Base-by-base conservation (phyloP, 2,888 invertebrate genomes). In the Cantharis flavilabris region DNA sequence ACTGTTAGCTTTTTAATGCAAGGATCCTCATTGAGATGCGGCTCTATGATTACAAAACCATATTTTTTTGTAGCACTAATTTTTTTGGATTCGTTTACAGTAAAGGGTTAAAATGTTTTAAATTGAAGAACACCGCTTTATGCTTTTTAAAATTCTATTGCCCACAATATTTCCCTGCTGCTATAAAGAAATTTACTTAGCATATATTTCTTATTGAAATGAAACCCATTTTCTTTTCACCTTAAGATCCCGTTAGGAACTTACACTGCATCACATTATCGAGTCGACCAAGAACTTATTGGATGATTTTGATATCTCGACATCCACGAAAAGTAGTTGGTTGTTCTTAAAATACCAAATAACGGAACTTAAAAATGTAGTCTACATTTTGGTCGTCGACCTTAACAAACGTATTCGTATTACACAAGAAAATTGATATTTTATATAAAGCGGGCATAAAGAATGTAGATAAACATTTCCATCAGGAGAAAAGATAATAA, bases 351-450 rank as follows among this genome's bases (percentile, higher is more conserved):
- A 84, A 84, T 83, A 79, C 84, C 82, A 83, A 83, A 85, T 87
- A 87, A 87, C 87, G 87, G 87, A 81, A 82, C 81, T 84, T 83
- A 83, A 84, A 85, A 86, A 86, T 86, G 83, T 86, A 86, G 83
- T 86, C 86, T 84, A 87, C 83, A 86, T 87, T 86, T 86, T 86
- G 86, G 87, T 86, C 86, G 84, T 82, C 84, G 86, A 86, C 84
- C 84, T 82, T 79, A 79, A 72, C 76, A 82, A 83, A 83, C 83
- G 81, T 80, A 82, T 83, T 82, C 81, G 79, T 82, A 80, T 81
- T 83, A 80, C 79, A 79, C 81, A 76, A 81, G 82, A 80, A 81
- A 82, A 81, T 75, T 76, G 81, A 82, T 81, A 81, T 78, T 80
- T 81, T 76, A 72, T 71, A 72, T 49, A 49, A 72, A 49, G 73